A percentile compares a stretch with the other conserved stretches of the same genome.
Conservation (phyloP, 2,113 vertebrate genomes). For the Barbus barbus region DNA sequence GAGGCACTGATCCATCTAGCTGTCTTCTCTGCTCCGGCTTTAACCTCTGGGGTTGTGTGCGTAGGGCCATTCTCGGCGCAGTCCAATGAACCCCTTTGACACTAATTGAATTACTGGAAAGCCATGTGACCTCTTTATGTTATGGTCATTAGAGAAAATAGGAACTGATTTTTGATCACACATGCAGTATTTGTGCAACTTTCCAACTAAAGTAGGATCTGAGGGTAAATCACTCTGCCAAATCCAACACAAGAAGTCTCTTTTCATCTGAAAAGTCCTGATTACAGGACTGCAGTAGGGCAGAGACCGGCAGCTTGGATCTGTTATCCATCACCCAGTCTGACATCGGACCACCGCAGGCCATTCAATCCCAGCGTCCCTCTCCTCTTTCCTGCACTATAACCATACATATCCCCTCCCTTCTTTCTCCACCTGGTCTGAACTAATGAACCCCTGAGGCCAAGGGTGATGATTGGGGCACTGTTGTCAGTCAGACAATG, state of each 20-base stretch:
- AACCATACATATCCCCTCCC: slow-evolving; percentile 41
- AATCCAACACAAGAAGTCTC: slow-evolving; percentile 36
- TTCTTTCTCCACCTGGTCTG: slow-evolving; percentile 38
- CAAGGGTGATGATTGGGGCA: slow-evolving; percentile 52
- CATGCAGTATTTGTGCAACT: slow-evolving; percentile 13
- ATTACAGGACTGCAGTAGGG: slow-evolving; percentile 46
- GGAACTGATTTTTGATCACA: slow-evolving; percentile 18
- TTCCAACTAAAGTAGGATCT: slow-evolving; percentile 30
- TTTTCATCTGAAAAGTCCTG: slow-evolving; percentile 41
- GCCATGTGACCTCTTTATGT: slow-evolving; percentile 37
- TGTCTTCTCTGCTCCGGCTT: slow-evolving; percentile 50
- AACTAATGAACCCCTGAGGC: slow-evolving; percentile 52
- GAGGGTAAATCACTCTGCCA: slow-evolving; percentile 8
- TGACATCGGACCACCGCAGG: slow-evolving; percentile 45
- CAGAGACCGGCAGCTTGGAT: slow-evolving; percentile 39
- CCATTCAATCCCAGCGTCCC: slow-evolving; percentile 26
- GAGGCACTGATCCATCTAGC: slow-evolving; percentile 47
- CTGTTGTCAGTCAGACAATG: slow-evolving; percentile 51
- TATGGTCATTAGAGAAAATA: slow-evolving; percentile 4
- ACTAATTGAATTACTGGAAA: slow-evolving; percentile 52
- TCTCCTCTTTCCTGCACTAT: slow-evolving; percentile 21
- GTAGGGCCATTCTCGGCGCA: not conserved
- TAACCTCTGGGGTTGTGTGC: slow-evolving; percentile 46
- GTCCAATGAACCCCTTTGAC: slow-evolving; percentile 34
- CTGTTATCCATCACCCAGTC: slow-evolving; percentile 52